Evolutionary conservation across 2,888 invertebrate genomes (phyloP).

Genomic region (Tyria jacobaeae): DNA sequence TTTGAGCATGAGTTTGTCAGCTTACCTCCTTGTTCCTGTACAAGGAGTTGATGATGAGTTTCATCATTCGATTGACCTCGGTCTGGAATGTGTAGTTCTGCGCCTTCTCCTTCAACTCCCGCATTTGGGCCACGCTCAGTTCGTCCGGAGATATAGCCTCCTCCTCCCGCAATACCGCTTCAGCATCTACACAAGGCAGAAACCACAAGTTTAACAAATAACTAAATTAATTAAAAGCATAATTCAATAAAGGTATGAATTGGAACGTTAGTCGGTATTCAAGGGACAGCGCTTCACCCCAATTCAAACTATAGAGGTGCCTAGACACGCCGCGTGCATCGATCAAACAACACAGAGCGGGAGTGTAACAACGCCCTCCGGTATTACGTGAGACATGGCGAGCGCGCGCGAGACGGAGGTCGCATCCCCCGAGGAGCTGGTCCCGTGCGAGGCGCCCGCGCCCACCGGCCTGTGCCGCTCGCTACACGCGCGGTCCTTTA

Average conservation of each 20-base stretch:
- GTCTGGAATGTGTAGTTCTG: constrained; percentile 97
- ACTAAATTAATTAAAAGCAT: background rate
- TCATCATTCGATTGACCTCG: constrained; percentile 99
- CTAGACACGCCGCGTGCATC: background rate
- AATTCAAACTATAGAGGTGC: background rate
- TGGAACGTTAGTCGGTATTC: background rate
- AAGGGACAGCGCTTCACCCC: background rate
- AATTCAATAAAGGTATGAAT: background rate
- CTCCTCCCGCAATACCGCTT: constrained; percentile 96
- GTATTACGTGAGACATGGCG: background rate
- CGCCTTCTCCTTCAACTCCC: constrained; percentile 95
- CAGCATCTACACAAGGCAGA: constrained; percentile 89
- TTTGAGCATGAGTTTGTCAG: too few species aligned
- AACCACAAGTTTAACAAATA: background rate
- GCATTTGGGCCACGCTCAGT: constrained; percentile 96
- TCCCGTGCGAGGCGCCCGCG: constrained; percentile 15
- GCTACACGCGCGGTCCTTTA: constrained; percentile 66
- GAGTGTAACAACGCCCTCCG: background rate
- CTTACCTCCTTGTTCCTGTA: constrained; percentile 98
- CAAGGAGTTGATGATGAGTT: constrained; percentile 99
- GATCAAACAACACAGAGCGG: background rate
- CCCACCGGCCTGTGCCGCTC: background rate
- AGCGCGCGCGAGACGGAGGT: constrained; percentile 14
- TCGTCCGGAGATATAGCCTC: constrained; percentile 98
- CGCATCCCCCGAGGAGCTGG: constrained; percentile 17